Percentiles rank a stretch among this genome's conserved stretches.
phyloP scores from a whole-genome alignment of 2,113 vertebrate genomes.

The Zingel zingel region DNA sequence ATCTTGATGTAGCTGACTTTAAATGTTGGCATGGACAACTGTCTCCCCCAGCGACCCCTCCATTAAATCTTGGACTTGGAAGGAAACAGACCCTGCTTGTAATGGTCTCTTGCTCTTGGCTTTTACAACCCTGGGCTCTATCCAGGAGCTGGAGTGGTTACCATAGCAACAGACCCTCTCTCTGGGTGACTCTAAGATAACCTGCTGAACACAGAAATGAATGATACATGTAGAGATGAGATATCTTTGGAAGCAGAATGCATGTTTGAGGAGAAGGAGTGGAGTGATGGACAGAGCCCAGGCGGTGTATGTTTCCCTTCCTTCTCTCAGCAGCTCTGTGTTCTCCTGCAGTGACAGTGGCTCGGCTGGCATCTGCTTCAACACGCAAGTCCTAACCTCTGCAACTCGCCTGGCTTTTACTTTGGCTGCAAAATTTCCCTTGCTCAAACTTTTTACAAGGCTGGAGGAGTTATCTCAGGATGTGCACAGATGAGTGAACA shows the following conservation, averaged over 20 bases:
- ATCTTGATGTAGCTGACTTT: constrained; percentile 46
- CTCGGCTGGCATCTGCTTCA: constrained; percentile 39
- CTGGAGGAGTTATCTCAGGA: constrained; percentile 38
- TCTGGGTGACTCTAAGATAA: constrained; percentile 59
- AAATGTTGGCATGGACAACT: constrained; percentile 62
- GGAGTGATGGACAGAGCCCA: constrained; percentile 61
- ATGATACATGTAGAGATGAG: constrained; percentile 62
- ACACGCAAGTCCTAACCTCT: constrained; percentile 34
- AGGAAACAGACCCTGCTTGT: constrained; percentile 37
- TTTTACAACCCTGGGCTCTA: constrained; percentile 74
- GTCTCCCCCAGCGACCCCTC: constrained; percentile 31
- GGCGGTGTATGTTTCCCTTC: constrained; percentile 30
- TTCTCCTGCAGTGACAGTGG: constrained; percentile 7
- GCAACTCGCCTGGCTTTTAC: neutral
- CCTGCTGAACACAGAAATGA: constrained; percentile 68
- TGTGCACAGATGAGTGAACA: constrained; percentile 37
- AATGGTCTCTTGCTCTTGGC: constrained; percentile 52
- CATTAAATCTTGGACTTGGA: constrained; percentile 68
- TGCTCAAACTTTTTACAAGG: constrained; percentile 39
- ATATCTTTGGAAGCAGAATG: constrained; percentile 61
- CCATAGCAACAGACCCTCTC: constrained; percentile 57
- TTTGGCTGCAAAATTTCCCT: neutral
- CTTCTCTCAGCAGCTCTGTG: constrained; percentile 48
- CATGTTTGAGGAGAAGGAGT: constrained; percentile 61
- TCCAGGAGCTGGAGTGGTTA: constrained; percentile 67